Evolutionary conservation across 2,888 invertebrate genomes (phyloP).

Genomic region (Pseudococcus viburni): DNA sequence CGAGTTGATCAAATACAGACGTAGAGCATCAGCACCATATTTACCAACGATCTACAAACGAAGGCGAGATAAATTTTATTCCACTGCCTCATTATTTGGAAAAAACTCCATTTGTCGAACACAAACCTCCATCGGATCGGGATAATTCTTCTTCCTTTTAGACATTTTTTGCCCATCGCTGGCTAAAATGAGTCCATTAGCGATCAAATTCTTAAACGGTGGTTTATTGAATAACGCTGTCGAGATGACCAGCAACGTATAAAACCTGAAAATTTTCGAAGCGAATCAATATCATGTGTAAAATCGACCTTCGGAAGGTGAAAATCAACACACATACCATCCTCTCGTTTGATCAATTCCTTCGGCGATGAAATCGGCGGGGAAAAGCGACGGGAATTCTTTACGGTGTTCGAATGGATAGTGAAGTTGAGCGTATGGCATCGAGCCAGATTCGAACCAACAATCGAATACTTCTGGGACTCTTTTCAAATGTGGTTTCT

Average conservation of each 20-base stretch:
- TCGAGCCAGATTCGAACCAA: conserved; percentile 99
- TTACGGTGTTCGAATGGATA: conserved; percentile 95
- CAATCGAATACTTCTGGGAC: conserved; percentile 98
- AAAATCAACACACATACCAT: conserved; percentile 75
- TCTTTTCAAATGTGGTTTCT: conserved; percentile 86
- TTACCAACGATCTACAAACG: conserved; percentile 80
- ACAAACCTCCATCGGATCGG: conserved; percentile 87
- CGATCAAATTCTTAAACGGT: conserved; percentile 97
- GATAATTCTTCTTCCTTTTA: conserved; percentile 98
- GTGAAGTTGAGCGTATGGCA: conserved; percentile 98
- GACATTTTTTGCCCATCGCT: conserved; percentile 99
- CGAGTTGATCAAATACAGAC: conserved; percentile 96
- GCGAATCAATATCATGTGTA: background rate
- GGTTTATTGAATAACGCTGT: conserved; percentile 96
- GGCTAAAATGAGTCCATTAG: conserved; percentile 96
- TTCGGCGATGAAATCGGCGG: conserved; percentile 99
- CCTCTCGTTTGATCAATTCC: conserved; percentile 98
- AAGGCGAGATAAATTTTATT: background rate
- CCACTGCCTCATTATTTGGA: background rate
- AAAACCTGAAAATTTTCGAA: conserved; percentile 77
- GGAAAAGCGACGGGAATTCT: conserved; percentile 91
- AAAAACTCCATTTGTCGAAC: background rate
- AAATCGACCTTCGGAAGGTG: background rate
- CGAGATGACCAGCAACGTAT: conserved; percentile 96
- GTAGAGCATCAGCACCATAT: conserved; percentile 96